phyloP scores from a whole-genome alignment of 30 jellyfish, hydroid and myxozoan genomes.

The Turritopsis dohrnii region DNA sequence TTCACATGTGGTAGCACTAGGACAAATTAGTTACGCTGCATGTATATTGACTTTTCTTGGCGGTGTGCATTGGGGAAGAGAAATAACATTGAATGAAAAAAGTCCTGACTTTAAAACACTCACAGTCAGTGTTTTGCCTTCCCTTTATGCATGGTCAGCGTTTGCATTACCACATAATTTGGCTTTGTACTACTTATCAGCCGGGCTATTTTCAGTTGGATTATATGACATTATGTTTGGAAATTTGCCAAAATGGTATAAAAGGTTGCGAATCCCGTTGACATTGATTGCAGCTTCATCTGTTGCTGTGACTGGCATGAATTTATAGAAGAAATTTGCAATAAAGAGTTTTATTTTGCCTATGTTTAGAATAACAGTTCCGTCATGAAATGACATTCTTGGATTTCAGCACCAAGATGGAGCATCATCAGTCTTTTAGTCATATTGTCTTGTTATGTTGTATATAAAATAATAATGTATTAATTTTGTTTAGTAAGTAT shows the following conservation, averaged over 20 bases:
- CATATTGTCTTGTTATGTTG: no score
- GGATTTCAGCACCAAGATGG: no score
- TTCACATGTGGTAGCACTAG: constrained; percentile 8
- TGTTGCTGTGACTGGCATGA: constrained; percentile 16
- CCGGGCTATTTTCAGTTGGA: constrained; percentile 9
- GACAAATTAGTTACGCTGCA: constrained; percentile 27
- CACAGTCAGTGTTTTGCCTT: constrained; percentile 19
- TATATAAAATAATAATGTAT: no score
- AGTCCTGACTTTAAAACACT: constrained; percentile 12
- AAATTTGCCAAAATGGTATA: constrained; percentile 24
- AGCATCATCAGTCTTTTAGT: no score
- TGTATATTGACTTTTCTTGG: constrained; percentile 36
- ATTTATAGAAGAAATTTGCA: not conserved
- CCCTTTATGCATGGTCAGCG: constrained; percentile 27
- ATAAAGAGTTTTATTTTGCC: not conserved
- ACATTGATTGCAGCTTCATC: constrained; percentile 19
- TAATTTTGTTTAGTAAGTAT: no score
- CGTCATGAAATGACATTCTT: no score
- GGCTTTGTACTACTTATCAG: constrained; percentile 14
- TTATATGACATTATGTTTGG: not conserved
- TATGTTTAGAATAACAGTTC: no score
- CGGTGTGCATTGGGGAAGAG: constrained; percentile 36
- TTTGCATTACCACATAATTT: constrained; percentile 18
- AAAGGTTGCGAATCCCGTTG: constrained; percentile 17
- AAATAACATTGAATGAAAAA: not conserved